Base-by-base conservation (phyloP, 2,113 vertebrate species). In the Acrocephalus kingi region DNA sequence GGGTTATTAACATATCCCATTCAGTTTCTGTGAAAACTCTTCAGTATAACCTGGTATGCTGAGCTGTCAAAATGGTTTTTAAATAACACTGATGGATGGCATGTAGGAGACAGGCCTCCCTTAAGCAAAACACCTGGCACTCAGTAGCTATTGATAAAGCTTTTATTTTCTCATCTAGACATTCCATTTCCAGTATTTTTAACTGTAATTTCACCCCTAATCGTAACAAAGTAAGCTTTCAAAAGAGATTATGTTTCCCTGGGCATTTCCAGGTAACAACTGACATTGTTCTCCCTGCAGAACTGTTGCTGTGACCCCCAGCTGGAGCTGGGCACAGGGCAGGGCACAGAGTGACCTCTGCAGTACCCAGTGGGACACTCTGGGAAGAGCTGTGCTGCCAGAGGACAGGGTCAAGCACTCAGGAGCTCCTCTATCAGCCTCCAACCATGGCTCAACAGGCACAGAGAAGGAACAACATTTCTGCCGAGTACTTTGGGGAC, bases 341-440 rank as follows among this genome's bases (percentile, higher is more conserved):
- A 48, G 56, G n/a, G 46, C 23, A 15, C 17, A 51, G 52, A 5
- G 10, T 73, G 20, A 19, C 37, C 35, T 5, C 1, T 15, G 0
- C 25, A 5, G 35, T 21, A 51, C 33, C 51, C 73, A 13, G 21
- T 1, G n/a, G 64, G 49, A 37, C 3, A 10, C 22, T 18, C 16
- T 14, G 21, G 21, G 45, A 49, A 27, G 33, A 55, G 78, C 71
- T 69, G 30, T 14, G 9, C 74, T 33, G 54, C 59, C 72, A 35
- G 3, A 61, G 30, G n/a, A 13, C n/a, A 39, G 0, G 37, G 27
- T 10, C 24, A 19, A 10, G 33, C 17, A 2, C 0, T 1, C 2
- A 2, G 28, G 33, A 68, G 16, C 14, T 74, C 24, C 51, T 48
- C 31, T 2, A 1, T 15, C 17, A 21, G 25, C 56, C 52, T 10